Evolutionary conservation across 2,797 vertebrate genomes (phyloP).

Genomic region (Anas georgica): DNA sequence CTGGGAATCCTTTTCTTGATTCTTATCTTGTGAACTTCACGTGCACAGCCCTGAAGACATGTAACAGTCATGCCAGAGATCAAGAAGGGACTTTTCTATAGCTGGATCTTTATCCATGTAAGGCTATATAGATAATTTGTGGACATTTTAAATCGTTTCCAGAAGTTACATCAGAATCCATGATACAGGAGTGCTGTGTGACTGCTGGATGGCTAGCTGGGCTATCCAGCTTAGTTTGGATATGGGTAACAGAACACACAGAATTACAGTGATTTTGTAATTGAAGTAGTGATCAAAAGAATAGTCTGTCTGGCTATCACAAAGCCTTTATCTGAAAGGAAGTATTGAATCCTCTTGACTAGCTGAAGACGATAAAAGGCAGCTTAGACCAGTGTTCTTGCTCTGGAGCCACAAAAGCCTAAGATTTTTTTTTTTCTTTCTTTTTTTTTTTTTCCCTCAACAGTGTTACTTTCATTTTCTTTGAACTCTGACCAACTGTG

Average conservation of each 20-base stretch:
- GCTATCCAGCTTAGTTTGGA: neutral
- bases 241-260: neutral
- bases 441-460: neutral
- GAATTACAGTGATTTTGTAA: neutral
- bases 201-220: neutral
- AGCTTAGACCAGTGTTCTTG: neutral
- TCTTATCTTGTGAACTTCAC: constrained; percentile 3
- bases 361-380: neutral
- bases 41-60: neutral
- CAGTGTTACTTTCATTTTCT: neutral
- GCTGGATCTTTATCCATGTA: neutral
- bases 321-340: neutral
- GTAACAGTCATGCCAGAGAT: neutral
- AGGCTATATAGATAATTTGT: neutral
- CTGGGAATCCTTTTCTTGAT: neutral
- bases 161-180: neutral
- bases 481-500: neutral
- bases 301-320: neutral
- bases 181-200: neutral
- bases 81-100: constrained; percentile 4
- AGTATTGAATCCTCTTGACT: neutral
- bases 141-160: constrained; percentile 16
- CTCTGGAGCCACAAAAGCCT: neutral
- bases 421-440: neutral
- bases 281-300: neutral